Conservation (phyloP, 2,888 invertebrate genomes). For the Iselma pallidipennis region DNA sequence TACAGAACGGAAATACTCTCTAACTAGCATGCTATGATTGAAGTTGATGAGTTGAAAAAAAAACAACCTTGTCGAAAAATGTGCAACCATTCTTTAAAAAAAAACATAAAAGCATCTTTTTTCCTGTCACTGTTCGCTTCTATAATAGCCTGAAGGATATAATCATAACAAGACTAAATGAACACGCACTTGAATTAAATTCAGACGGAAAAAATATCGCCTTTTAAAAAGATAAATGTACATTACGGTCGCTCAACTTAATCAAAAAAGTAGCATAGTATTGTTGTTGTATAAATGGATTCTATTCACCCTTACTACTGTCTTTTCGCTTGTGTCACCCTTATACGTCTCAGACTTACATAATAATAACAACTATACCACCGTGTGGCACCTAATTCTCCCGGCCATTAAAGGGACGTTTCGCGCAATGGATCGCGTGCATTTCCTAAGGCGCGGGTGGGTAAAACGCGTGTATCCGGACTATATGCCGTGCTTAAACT, state of each 20-base stretch:
- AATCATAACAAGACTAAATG: not conserved
- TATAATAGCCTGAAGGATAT: not conserved
- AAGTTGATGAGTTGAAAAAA: not conserved
- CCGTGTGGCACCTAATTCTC: too few relatives aligned
- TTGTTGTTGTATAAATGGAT: not conserved
- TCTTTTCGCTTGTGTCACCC: too few relatives aligned
- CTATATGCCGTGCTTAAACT: constrained; percentile 8
- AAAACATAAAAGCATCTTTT: too few relatives aligned
- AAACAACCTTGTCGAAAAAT: not conserved
- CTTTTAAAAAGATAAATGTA: constrained; percentile 3
- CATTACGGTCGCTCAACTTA: constrained; percentile 9
- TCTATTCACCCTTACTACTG: not conserved
- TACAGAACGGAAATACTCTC: not conserved
- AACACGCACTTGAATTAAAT: not conserved
- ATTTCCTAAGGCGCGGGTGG: not conserved
- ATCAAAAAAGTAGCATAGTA: constrained; percentile 17
- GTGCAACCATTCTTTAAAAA: not conserved
- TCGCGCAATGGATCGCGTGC: constrained; percentile 19
- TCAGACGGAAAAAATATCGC: constrained; percentile 4
- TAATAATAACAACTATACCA: too few relatives aligned
- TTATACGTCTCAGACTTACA: too few relatives aligned
- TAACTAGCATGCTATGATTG: not conserved
- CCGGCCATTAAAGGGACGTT: constrained; percentile 15
- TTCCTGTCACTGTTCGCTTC: too few relatives aligned
- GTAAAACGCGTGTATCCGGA: constrained; percentile 14